Evolutionary conservation across 2,888 invertebrate species (phyloP), one percentile per base, ranked within the genome.

Genomic region (Euzetes globulus): DNA sequence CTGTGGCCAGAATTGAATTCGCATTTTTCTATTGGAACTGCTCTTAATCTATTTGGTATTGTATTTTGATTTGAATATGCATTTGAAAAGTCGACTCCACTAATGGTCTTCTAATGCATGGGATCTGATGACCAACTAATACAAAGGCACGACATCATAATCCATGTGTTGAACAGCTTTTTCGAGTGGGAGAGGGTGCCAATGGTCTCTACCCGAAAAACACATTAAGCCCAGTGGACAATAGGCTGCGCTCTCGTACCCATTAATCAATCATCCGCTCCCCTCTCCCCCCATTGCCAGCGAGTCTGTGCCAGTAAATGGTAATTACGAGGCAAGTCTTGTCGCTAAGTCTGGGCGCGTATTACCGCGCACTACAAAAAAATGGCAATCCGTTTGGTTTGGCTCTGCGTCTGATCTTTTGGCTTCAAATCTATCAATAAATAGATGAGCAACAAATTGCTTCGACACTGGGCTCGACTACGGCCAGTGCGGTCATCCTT

Each of bases 111-210:
- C 33, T 47, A 47, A 47, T 47, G 47, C 7, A 33, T 47, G 47
- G 25, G 22, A 22, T 55, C 11, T n/a, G 55, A 9, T 55, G 55
- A 55, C 55, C 55, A 55, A 55, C 25, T 55, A 9, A 55, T 55
- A 55, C 25, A 25, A 60, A 60, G n/a, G 47, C 6, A 27, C 60
- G 6, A 60, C 60, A 60, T 60, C 60, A 60, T 60, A 60, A 60
- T 60, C 60, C 60, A 60, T 60, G 60, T 60, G 60, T 60, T 60
- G 29, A 60, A 60, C 60, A 60, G 27, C 27, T 29, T 29, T 60
- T 60, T 25, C 29, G 27, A 60, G 60, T 60, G 25, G 27, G 29
- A 22, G 58, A 25, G 47, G 15, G 15, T 47, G 17, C 47, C 15
- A 17, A 15, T 47, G 47, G 7, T 47, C 47, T 47, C 7, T 47